Conservation (phyloP, 2,113 vertebrate species). For the Ranitomeya variabilis region DNA sequence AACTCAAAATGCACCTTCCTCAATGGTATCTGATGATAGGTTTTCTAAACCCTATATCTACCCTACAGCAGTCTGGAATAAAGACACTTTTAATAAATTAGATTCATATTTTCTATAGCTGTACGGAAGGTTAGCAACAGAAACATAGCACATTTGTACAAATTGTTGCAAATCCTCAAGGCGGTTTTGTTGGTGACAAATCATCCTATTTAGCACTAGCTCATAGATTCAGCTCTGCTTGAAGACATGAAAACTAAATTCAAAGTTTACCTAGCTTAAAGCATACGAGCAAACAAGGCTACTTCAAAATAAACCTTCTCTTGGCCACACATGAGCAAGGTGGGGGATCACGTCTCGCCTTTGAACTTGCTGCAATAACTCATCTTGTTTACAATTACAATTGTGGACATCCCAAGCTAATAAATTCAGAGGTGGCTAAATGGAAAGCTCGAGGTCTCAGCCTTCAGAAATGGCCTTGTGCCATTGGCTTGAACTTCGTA, state of each 20-base stretch:
- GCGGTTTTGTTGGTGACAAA: neutral
- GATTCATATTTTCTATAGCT: neutral
- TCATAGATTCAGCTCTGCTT: neutral
- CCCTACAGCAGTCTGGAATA: neutral
- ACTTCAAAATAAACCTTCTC: conserved; percentile 14
- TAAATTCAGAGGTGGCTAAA: conserved; percentile 24
- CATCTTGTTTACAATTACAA: conserved; percentile 26
- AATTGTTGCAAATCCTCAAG: neutral
- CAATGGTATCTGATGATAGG: too few relatives aligned
- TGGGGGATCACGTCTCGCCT: neutral
- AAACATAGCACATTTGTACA: neutral
- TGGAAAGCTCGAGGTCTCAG: conserved; percentile 23
- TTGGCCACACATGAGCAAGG: conserved; percentile 37
- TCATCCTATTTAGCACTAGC: neutral
- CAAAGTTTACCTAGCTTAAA: conserved; percentile 58
- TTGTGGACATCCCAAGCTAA: conserved; percentile 33
- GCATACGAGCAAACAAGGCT: neutral
- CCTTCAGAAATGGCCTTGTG: neutral
- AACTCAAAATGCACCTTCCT: neutral
- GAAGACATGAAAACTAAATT: neutral
- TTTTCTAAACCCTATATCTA: neutral
- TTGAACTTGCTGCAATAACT: conserved; percentile 5
- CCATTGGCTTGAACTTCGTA: conserved; percentile 6
- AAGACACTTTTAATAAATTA: neutral
- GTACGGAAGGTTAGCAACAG: neutral